These are phyloP conservation scores for Oceanodroma leucorhoa DNA, from an alignment of 2,797 vertebrate genomes.

Conservation along the genomic window DNA sequence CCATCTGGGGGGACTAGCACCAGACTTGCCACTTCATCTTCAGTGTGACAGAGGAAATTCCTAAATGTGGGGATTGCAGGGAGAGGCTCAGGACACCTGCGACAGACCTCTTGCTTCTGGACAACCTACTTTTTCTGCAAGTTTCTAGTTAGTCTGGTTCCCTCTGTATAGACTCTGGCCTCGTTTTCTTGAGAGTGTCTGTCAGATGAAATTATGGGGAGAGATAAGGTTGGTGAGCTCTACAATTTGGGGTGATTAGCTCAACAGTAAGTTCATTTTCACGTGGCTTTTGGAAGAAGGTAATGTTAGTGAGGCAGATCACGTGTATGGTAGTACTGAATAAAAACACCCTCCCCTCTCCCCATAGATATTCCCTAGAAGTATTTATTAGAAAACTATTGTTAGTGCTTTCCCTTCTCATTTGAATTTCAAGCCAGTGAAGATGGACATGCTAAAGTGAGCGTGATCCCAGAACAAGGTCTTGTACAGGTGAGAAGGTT, in stretches of 20 bases:
- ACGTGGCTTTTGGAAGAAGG: not conserved
- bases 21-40: not conserved
- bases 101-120: not conserved
- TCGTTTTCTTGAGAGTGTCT: not conserved
- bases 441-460: not conserved
- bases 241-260: not conserved
- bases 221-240: not conserved
- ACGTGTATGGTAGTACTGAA: not conserved
- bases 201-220: not conserved
- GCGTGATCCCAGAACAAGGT: not conserved
- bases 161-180: not conserved
- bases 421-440: not conserved
- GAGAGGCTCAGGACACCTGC: not conserved
- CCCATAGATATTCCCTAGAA: not conserved
- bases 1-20: not conserved
- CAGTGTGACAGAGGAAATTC: not conserved
- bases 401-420: not conserved
- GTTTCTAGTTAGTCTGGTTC: not conserved
- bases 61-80: not conserved
- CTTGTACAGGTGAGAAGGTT: not conserved
- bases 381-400: not conserved
- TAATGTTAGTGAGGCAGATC: not conserved
- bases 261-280: not conserved
- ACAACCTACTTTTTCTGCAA: not conserved
- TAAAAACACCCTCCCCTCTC: not conserved